These are phyloP conservation scores for Motacilla tschutschensis DNA, from an alignment of 2,113 vertebrate species.

Conservation along the genomic window DNA sequence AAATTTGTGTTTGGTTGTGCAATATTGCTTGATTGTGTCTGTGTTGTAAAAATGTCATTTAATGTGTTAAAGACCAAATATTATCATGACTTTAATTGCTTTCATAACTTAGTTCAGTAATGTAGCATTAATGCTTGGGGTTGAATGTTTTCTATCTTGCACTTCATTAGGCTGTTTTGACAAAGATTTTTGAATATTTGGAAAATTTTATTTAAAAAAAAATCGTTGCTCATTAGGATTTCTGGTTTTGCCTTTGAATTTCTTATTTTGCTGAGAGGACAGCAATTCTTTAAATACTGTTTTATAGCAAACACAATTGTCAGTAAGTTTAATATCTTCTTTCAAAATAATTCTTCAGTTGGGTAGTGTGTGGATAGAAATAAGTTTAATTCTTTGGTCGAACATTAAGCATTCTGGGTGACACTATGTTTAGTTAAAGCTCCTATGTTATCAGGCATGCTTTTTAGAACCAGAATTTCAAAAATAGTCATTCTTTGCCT, in stretches of 20 bases:
- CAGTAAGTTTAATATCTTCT: slow-evolving; percentile 21
- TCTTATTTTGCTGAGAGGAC: slow-evolving; percentile 18
- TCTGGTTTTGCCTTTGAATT: slow-evolving; percentile 3
- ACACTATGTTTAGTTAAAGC: background rate
- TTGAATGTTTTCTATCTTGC: background rate
- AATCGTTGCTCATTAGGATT: slow-evolving; percentile 1
- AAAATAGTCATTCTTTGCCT: background rate
- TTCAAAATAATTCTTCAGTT: slow-evolving; percentile 12
- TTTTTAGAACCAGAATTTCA: background rate
- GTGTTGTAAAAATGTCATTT: slow-evolving; percentile 24
- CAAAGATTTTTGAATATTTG: slow-evolving; percentile 1
- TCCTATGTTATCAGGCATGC: background rate
- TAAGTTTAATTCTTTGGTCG: slow-evolving; percentile 8
- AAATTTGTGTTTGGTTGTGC: background rate
- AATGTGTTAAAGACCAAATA: background rate
- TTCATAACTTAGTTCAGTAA: background rate
- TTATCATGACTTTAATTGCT: background rate
- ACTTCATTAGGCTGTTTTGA: slow-evolving; percentile 20
- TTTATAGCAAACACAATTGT: slow-evolving; percentile 19
- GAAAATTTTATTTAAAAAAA: background rate
- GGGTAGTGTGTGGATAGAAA: background rate
- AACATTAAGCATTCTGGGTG: background rate
- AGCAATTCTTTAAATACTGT: slow-evolving; percentile 23
- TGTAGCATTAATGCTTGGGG: background rate
- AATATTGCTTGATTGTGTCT: slow-evolving; percentile 1